Base-by-base conservation (phyloP, 1,140 invertebrate species). In the Trissolcus basalis region DNA sequence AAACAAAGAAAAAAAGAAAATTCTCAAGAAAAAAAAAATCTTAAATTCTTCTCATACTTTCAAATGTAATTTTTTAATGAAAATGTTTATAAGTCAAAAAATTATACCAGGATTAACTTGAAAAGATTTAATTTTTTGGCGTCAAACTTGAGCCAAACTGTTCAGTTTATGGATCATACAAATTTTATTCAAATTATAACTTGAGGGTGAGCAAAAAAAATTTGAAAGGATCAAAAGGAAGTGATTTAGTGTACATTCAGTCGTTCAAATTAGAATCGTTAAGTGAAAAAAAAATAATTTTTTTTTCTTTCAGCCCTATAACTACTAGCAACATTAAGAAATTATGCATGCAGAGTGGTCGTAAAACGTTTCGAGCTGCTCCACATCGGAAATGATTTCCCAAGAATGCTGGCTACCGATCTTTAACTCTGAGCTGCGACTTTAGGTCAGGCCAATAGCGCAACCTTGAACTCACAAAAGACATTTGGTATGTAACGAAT, bases 311-410 rank as follows among this genome's bases (percentile, higher is more conserved):
- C 82, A 58, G 71, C n/a, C 19, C 27, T 47, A 36, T 80, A 63
- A 78, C 81, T 71, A 56, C 43, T 10, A 19, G 15, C 35, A 6
- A 27, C 41, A 7, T 58, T 73, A 49, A 59, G 58, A 67, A 71
- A 74, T 65, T 15, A n/a, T 50, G 56, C 55, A 55, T 56, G 47
- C 67, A 33, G 44, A 58, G 15, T 15, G 50, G 16, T 44, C n/a
- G 48, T 75, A 78, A 80, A 81, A 79, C 43, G 69, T 79, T 51
- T 8, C 35, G 50, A 61, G 69, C 73, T 67, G 35, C 11, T 14
- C 69, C 60, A 73, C 78, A 80, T 78, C 59, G 43, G 47, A 45
- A 69, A 33, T 49, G 32, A 16, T 63, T 63, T 35, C 14, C 41
- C 51, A 63, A 51, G n/a, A 1, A 54, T 7, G 19, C 19, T 27